Conservation (phyloP, 2,888 invertebrate genomes). For the Lucinisca nassula region DNA sequence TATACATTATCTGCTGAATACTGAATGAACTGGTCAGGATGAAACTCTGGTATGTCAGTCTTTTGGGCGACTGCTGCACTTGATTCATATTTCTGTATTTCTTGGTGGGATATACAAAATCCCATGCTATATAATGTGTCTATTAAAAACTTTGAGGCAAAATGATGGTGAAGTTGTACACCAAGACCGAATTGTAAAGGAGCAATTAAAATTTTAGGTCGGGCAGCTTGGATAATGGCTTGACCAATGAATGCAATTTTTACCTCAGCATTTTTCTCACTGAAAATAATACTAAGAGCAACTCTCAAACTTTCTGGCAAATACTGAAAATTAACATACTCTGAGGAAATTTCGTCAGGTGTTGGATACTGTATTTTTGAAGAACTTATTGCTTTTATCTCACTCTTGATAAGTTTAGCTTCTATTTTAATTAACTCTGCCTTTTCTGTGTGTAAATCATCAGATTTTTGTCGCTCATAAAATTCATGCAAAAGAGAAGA, state of each 20-base stretch:
- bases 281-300: slow-evolving; percentile 38
- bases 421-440: slow-evolving; percentile 66
- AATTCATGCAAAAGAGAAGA: slow-evolving; percentile 53
- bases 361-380: slow-evolving; percentile 58
- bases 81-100: slow-evolving; percentile 68
- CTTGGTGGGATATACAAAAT: slow-evolving; percentile 67
- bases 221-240: slow-evolving; percentile 62
- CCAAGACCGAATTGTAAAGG: slow-evolving; percentile 69
- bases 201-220: slow-evolving; percentile 51
- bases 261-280: slow-evolving; percentile 39
- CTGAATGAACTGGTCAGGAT: slow-evolving; percentile 27
- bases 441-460: slow-evolving; percentile 49
- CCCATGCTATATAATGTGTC: slow-evolving; percentile 66
- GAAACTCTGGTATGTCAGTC: slow-evolving; percentile 34
- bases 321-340: slow-evolving; percentile 35
- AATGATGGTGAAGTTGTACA: slow-evolving; percentile 66
- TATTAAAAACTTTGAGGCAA: slow-evolving; percentile 68
- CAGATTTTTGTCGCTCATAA: slow-evolving; percentile 29
- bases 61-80: slow-evolving; percentile 57
- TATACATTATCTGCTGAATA: slow-evolving; percentile 46
- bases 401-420: slow-evolving; percentile 71
- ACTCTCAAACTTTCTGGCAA: slow-evolving; percentile 47
- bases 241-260: slow-evolving; percentile 68
- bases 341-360: slow-evolving; percentile 36
- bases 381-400: slow-evolving; percentile 61